These are phyloP conservation scores for Ricordea florida DNA, from an alignment of 92 coral and sea anemone genomes.

Conservation along the genomic window DNA sequence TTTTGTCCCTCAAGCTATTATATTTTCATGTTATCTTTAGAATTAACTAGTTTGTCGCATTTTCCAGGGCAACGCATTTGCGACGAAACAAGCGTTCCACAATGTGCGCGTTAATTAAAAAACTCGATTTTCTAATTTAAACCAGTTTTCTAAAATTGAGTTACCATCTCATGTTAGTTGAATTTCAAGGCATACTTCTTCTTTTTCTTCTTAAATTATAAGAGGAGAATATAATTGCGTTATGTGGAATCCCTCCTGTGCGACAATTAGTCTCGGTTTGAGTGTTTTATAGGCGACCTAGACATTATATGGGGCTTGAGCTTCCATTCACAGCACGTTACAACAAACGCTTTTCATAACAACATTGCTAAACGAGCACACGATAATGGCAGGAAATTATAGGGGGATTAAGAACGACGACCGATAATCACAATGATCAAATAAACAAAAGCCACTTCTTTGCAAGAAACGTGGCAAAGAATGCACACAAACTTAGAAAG, in stretches of 20 bases:
- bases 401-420: background rate
- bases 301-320: background rate
- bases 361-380: background rate
- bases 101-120: conserved; percentile 14
- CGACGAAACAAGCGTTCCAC: background rate
- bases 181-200: too few species aligned
- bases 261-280: background rate
- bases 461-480: background rate
- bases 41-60: background rate
- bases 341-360: background rate
- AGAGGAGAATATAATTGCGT: background rate
- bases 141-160: background rate
- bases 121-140: background rate
- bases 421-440: background rate
- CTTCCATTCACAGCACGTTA: background rate
- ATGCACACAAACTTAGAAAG: too few species aligned
- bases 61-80: conserved; percentile 13
- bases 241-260: background rate
- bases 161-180: background rate
- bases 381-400: background rate
- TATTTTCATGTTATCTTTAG: background rate
- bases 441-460: conserved; percentile 5
- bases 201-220: too few species aligned
- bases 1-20: background rate
- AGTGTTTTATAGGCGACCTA: background rate